phyloP scores from a whole-genome alignment of 2,113 vertebrate genomes.

The Hymenochirus boettgeri region DNA sequence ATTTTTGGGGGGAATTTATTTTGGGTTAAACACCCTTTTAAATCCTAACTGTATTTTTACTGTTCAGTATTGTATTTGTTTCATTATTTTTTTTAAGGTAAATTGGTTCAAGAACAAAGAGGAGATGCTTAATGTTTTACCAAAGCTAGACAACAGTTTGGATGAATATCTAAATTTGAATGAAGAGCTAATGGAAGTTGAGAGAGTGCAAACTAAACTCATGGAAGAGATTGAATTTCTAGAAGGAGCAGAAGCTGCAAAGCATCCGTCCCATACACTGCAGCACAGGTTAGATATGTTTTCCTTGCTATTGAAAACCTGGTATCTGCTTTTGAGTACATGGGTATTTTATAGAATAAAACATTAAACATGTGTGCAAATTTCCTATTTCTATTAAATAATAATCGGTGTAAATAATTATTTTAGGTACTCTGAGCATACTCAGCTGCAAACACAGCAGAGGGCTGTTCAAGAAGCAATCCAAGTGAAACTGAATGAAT shows the following conservation, averaged over 20 bases:
- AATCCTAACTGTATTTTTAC: no score
- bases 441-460: slow-evolving; percentile 88
- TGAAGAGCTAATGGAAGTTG: slow-evolving; percentile 81
- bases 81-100: slow-evolving; percentile 66
- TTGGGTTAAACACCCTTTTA: no score
- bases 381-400: no score
- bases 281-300: slow-evolving; percentile 75
- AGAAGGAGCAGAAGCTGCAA: slow-evolving; percentile 84
- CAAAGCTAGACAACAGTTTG: slow-evolving; percentile 83
- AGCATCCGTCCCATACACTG: slow-evolving; percentile 84
- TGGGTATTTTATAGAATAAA: no score
- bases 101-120: slow-evolving; percentile 99
- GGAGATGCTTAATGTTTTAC: slow-evolving; percentile 89
- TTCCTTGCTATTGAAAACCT: no score
- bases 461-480: slow-evolving; percentile 91
- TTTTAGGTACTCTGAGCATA: slow-evolving; percentile 90
- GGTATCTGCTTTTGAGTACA: no score
- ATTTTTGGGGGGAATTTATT: no score
- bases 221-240: slow-evolving; percentile 87
- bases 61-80: no score
- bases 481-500: slow-evolving; percentile 88
- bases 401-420: no score
- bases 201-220: slow-evolving; percentile 82
- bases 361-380: no score
- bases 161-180: slow-evolving; percentile 87